phyloP scores from a whole-genome alignment of 2,888 invertebrate species.

The Colostygia pectinataria region DNA sequence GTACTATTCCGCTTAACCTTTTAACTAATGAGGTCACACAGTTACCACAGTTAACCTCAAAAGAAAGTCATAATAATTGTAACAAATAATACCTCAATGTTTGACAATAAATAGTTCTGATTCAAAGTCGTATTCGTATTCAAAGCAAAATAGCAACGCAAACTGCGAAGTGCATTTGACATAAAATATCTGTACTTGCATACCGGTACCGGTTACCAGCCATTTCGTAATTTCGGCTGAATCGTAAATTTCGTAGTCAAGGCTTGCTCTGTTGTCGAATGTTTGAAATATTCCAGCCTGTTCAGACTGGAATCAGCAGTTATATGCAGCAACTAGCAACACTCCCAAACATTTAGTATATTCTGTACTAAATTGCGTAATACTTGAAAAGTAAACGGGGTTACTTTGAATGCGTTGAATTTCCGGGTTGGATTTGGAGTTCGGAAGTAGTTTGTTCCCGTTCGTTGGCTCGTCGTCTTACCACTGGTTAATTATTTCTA shows the following conservation, averaged over 20 bases:
- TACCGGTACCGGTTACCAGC: slow-evolving; percentile 32
- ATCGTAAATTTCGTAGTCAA: slow-evolving; percentile 28
- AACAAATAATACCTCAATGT: too few relatives aligned
- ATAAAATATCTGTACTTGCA: slow-evolving; percentile 22
- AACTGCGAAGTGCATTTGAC: slow-evolving; percentile 15
- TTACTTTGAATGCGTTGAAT: slow-evolving; percentile 5
- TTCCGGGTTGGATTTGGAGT: slow-evolving; percentile 5
- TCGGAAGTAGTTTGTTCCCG: not conserved
- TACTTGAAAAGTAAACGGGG: slow-evolving; percentile 6
- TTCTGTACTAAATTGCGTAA: slow-evolving; percentile 20
- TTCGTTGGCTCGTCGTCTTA: not conserved
- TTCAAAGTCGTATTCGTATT: not conserved
- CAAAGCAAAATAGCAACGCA: too few relatives aligned
- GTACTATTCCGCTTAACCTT: too few relatives aligned
- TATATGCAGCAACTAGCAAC: slow-evolving; percentile 13
- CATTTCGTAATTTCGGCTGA: slow-evolving; percentile 25
- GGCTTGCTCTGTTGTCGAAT: slow-evolving; percentile 27
- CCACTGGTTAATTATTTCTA: too few relatives aligned
- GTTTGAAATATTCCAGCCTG: slow-evolving; percentile 25
- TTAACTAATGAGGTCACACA: too few relatives aligned
- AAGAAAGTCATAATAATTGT: too few relatives aligned
- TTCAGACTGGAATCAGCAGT: slow-evolving; percentile 11
- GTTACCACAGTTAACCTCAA: too few relatives aligned
- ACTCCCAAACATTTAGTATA: slow-evolving; percentile 13
- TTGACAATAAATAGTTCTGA: too few relatives aligned